Percentiles rank a stretch among this genome's conserved stretches.
Conservation (phyloP, 2,113 vertebrate species). For the Periophthalmus modestus region DNA sequence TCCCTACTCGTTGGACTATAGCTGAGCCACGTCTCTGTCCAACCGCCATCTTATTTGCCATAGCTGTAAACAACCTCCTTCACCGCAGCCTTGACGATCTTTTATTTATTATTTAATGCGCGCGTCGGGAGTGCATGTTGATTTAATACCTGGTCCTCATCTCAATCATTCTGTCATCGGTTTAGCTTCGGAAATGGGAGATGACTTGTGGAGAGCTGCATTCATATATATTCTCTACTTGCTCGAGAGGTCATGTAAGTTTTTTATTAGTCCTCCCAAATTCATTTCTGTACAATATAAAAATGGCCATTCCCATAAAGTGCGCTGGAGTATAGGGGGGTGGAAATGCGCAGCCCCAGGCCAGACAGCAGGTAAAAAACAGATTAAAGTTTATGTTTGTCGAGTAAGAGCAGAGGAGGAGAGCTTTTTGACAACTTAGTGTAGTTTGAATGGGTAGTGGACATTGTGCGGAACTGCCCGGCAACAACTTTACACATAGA, state of each 20-base stretch:
- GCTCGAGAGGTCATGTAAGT: slow-evolving; percentile 19
- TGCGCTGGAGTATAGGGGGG: slow-evolving; percentile 19
- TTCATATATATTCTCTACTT: slow-evolving; percentile 22
- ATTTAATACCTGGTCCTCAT: neutral
- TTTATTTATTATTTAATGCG: slow-evolving; percentile 20
- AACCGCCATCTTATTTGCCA: neutral
- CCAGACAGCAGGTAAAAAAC: slow-evolving; percentile 27
- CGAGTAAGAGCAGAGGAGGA: slow-evolving; percentile 19
- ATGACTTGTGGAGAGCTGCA: neutral
- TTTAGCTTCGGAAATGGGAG: slow-evolving; percentile 16
- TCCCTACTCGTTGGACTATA: neutral
- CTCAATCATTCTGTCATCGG: slow-evolving; percentile 1
- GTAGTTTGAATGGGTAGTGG: neutral
- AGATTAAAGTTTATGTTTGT: slow-evolving; percentile 35
- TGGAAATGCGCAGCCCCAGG: slow-evolving; percentile 14
- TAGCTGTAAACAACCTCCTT: slow-evolving; percentile 6
- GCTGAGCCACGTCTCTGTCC: neutral
- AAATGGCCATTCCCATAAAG: slow-evolving; percentile 24
- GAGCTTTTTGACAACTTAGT: slow-evolving; percentile 25
- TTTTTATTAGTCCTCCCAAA: slow-evolving; percentile 28
- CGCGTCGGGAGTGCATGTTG: slow-evolving; percentile 2
- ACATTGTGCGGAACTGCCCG: neutral
- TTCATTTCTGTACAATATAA: slow-evolving; percentile 38
- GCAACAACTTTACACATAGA: neutral
- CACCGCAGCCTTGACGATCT: slow-evolving; percentile 2